Conservation (phyloP, 2,797 vertebrate genomes). For the Threskiornis aethiopicus region DNA sequence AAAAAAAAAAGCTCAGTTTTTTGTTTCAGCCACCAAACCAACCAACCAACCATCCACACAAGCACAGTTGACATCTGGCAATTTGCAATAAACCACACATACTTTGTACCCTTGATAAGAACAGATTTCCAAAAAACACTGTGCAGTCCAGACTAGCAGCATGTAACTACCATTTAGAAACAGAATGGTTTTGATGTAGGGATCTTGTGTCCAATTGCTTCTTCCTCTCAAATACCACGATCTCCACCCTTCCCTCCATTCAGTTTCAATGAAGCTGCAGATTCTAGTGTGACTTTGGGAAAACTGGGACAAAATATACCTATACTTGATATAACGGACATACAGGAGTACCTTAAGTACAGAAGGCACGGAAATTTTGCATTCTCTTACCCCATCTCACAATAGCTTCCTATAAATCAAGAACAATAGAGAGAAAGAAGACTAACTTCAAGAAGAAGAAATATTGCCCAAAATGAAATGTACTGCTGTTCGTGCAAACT, state of each 20-base stretch:
- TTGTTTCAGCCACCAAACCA: background rate
- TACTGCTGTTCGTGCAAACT: accelerated
- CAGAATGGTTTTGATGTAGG: accelerated
- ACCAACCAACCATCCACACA: background rate
- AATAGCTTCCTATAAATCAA: background rate
- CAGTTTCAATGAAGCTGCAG: background rate
- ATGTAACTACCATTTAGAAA: background rate
- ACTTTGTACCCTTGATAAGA: background rate
- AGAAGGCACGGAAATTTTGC: background rate
- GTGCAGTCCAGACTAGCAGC: background rate
- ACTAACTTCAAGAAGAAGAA: background rate
- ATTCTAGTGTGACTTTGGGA: background rate
- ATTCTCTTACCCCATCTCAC: background rate
- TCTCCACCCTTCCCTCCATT: background rate
- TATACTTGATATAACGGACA: background rate
- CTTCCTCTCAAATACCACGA: background rate
- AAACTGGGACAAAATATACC: background rate
- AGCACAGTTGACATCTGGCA: background rate
- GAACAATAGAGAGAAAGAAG: background rate
- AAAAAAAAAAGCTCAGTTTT: background rate
- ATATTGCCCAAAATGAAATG: background rate
- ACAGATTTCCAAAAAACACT: background rate
- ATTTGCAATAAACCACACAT: background rate
- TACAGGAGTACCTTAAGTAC: too few species aligned
- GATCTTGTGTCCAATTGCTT: background rate